Evolutionary conservation across 2,888 invertebrate genomes (phyloP).

Genomic region (Gymnocheta viridis): DNA sequence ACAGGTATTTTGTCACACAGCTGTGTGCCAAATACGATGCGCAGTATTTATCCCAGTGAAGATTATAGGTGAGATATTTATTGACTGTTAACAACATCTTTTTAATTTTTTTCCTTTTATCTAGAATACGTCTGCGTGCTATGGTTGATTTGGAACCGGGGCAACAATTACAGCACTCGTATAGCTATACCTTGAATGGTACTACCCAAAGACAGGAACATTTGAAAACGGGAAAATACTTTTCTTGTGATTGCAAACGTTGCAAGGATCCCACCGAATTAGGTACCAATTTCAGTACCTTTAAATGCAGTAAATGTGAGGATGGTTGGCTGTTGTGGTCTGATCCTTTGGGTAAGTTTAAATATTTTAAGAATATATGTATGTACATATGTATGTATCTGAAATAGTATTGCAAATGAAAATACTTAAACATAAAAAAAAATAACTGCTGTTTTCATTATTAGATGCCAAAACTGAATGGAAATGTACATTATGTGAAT

Average conservation of each 20-base stretch:
- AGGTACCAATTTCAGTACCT: conserved; percentile 89
- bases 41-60: conserved; percentile 85
- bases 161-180: conserved; percentile 87
- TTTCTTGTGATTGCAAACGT: conserved; percentile 88
- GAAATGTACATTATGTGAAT: conserved; percentile 84
- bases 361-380: neutral
- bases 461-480: conserved; percentile 76
- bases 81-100: neutral
- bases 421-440: neutral
- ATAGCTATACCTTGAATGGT: conserved; percentile 89
- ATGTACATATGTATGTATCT: too few species aligned
- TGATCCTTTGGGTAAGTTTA: conserved; percentile 85
- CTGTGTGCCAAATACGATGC: conserved; percentile 90
- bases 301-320: conserved; percentile 90
- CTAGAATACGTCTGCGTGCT: conserved; percentile 87
- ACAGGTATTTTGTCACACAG: conserved; percentile 89
- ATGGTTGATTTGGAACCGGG: conserved; percentile 86
- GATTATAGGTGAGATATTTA: conserved; percentile 81
- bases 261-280: conserved; percentile 91
- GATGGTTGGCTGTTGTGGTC: conserved; percentile 86
- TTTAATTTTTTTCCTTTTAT: neutral
- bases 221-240: conserved; percentile 89
- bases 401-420: neutral
- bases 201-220: conserved; percentile 88
- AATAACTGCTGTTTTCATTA: neutral